Percentiles rank a stretch among this genome's conserved stretches.
Conservation (phyloP, 2,888 invertebrate genomes). For the Tipula vernalis region DNA sequence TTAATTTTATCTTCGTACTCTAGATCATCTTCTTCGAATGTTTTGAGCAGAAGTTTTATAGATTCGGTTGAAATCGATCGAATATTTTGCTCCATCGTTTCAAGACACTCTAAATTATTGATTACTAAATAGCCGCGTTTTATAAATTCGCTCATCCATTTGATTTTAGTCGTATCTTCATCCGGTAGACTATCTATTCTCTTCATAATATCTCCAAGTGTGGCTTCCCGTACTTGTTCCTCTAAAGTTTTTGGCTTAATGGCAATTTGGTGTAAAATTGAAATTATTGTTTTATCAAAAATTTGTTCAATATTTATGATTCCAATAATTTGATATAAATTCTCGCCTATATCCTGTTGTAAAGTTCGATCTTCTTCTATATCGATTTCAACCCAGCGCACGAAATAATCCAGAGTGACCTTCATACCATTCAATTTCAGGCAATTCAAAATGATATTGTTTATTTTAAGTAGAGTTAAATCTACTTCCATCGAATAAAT, state of each 20-base stretch:
- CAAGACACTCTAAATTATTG: constrained; percentile 26
- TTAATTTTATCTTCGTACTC: constrained; percentile 18
- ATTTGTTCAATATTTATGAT: constrained; percentile 21
- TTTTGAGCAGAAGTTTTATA: background rate
- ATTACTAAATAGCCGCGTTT: constrained; percentile 20
- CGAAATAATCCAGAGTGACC: constrained; percentile 25
- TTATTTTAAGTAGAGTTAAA: constrained; percentile 17
- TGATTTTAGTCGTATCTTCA: constrained; percentile 16
- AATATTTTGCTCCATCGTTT: constrained; percentile 22
- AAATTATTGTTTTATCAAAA: constrained; percentile 24
- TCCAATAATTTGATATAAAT: constrained; percentile 22
- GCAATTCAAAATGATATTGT: constrained; percentile 23
- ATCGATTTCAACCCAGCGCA: constrained; percentile 28
- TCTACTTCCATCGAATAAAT: background rate
- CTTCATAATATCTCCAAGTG: constrained; percentile 22
- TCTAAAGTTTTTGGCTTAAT: constrained; percentile 24
- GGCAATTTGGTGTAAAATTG: constrained; percentile 23
- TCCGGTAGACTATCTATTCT: constrained; percentile 13
- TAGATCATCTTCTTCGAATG: constrained; percentile 13
- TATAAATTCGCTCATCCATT: constrained; percentile 24
- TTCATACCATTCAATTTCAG: constrained; percentile 25
- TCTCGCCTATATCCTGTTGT: constrained; percentile 24
- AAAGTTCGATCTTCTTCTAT: constrained; percentile 21
- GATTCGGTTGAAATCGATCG: constrained; percentile 19
- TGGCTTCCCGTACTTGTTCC: constrained; percentile 22